Evolutionary conservation across 2,888 invertebrate species (phyloP), one percentile per base, ranked within the genome.

Genomic region (Pycnomerus fuliginosus): DNA sequence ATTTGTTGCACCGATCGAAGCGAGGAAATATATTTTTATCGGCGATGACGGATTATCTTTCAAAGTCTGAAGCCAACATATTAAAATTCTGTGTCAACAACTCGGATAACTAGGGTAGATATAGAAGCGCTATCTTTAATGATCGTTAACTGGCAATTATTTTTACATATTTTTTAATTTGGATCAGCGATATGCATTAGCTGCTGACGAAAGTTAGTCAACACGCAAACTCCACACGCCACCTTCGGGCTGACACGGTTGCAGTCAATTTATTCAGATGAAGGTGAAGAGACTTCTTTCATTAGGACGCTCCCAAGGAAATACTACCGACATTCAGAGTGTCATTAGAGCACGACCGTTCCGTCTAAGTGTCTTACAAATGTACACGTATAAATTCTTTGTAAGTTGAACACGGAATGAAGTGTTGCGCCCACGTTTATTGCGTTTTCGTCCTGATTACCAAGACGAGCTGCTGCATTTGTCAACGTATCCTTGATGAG

Each of bases 301-400:
- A 47, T 47, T 47, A 47, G 36, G 20, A 32, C 33, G 34, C 28
- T 24, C 36, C 29, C 29, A 43, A 47, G 47, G 43, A 47, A 47
- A 47, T 47, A 47, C 42, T 42, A 37, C 42, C 38, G 42, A 41
- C 47, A 47, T 48, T 50, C 43, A 50, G 52, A 48, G 53, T 52
- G 51, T 60, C 57, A 58, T 60, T 55, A 60, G 51, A 55, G 50
- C 51, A 50, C 48, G 53, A 53, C 59, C 59, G 58, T 61, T 61
- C 50, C 54, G 52, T 54, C 53, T 60, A 59, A 61, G 55, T 55
- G 56, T 57, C 58, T 53, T 57, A 60, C 60, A 60, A 60, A 60
- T 62, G 62, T 56, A 60, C 55, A 60, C 59, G 57, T 61, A 61
- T 59, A 60, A 62, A 60, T 61, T 62, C 62, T 60, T 62, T 60